Evolutionary conservation across 2,888 invertebrate genomes (phyloP).

Genomic region (Morpho deidamia): DNA sequence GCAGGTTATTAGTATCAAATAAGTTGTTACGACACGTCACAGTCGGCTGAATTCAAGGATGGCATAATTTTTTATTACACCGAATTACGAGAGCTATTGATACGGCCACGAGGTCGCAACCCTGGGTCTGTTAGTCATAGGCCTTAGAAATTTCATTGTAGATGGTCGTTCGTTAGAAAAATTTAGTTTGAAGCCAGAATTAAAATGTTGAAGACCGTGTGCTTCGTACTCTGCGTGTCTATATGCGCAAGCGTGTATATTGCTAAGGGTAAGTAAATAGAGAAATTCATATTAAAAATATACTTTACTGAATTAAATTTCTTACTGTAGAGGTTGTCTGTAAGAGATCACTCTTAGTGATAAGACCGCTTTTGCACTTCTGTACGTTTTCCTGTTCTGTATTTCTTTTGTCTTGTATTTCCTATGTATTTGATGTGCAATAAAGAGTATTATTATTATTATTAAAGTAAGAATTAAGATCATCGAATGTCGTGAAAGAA

Average conservation of each 20-base stretch:
- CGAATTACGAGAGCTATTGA: conserved; percentile 39
- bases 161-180: conserved; percentile 13
- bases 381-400: too few relatives aligned
- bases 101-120: conserved; percentile 45
- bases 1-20: neutral
- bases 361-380: too few relatives aligned
- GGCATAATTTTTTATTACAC: conserved; percentile 48
- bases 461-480: too few relatives aligned
- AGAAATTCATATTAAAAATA: too few relatives aligned
- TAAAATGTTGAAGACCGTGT: conserved; percentile 16
- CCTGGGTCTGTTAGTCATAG: conserved; percentile 14
- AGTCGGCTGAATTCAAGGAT: conserved; percentile 59
- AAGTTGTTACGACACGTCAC: conserved; percentile 27
- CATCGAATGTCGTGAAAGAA: too few relatives aligned
- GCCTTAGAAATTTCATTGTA: conserved; percentile 7
- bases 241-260: conserved; percentile 42
- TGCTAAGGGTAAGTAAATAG: conserved; percentile 46
- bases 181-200: neutral
- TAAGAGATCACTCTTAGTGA: too few relatives aligned
- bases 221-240: conserved; percentile 33
- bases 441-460: too few relatives aligned
- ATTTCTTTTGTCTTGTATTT: too few relatives aligned
- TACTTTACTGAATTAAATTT: too few relatives aligned
- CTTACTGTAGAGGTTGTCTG: too few relatives aligned
- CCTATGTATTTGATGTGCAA: too few relatives aligned